phyloP scores from a whole-genome alignment of 2,797 vertebrate species.

The Propithecus deckenii region DNA sequence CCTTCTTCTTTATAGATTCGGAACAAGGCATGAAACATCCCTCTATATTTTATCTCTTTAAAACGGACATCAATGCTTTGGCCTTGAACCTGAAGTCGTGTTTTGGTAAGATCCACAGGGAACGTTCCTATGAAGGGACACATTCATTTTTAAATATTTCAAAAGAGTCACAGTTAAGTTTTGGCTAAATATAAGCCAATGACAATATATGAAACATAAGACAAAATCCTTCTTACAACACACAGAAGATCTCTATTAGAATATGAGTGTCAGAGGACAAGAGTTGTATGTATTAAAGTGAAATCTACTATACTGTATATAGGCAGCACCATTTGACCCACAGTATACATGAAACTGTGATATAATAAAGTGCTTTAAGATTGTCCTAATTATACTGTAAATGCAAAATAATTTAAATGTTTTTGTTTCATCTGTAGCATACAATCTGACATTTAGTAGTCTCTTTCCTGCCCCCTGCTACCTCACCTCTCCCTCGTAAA shows the following conservation, averaged over 20 bases:
- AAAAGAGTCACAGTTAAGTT: not conserved
- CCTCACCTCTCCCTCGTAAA: constrained; percentile 9
- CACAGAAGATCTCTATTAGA: not conserved
- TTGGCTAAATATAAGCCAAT: constrained; percentile 10
- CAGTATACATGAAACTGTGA: not conserved
- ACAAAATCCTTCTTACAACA: constrained; percentile 21
- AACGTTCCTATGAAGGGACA: constrained; percentile 90
- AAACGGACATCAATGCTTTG: constrained; percentile 91
- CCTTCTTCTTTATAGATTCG: constrained; percentile 95
- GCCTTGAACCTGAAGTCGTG: constrained; percentile 95
- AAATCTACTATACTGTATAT: constrained; percentile 24
- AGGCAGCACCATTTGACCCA: constrained; percentile 19
- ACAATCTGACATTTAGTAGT: not conserved
- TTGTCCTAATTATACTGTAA: not conserved
- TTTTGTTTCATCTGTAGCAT: constrained; percentile 28
- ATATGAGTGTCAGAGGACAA: constrained; percentile 16
- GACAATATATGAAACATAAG: constrained; percentile 36
- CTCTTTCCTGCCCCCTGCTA: not conserved
- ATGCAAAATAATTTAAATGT: constrained; percentile 49
- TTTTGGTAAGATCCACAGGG: constrained; percentile 96
- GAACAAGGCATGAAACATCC: constrained; percentile 97
- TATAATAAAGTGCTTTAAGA: constrained; percentile 5
- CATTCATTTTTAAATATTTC: constrained; percentile 48
- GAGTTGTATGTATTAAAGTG: not conserved
- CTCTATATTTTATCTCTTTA: constrained; percentile 94